Conservation (phyloP, 2,113 vertebrate species). For the Dasypus novemcinctus region DNA sequence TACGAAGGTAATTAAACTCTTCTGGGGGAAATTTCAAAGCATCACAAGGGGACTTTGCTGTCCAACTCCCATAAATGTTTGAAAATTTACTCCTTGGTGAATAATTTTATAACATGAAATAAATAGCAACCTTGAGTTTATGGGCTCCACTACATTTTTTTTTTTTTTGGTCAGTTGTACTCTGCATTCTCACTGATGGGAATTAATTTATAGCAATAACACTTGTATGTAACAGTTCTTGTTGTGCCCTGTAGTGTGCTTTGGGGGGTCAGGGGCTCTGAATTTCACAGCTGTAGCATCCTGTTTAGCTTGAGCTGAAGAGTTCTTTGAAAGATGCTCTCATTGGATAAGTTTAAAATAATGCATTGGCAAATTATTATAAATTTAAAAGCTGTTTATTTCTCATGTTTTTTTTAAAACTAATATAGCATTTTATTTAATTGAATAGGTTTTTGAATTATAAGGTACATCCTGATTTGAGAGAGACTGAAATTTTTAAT, state of each 20-base stretch:
- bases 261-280: conserved; percentile 40
- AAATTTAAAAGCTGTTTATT: neutral
- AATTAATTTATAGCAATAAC: conserved; percentile 73
- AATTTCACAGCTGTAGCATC: conserved; percentile 32
- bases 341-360: neutral
- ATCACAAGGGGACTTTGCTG: neutral
- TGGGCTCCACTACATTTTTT: neutral
- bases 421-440: neutral
- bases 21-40: conserved; percentile 20
- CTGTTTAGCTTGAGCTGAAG: neutral
- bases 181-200: neutral
- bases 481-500: neutral
- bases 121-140: conserved; percentile 67
- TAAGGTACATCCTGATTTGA: conserved; percentile 8
- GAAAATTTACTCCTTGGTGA: conserved; percentile 60
- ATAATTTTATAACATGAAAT: conserved; percentile 66
- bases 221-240: conserved; percentile 40
- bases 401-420: neutral
- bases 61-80: conserved; percentile 35
- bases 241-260: conserved; percentile 2
- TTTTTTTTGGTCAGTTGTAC: neutral
- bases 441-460: neutral
- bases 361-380: neutral
- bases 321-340: neutral
- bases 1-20: neutral